Conservation (phyloP, 2,888 invertebrate genomes). For the Acrobasis consociella region DNA sequence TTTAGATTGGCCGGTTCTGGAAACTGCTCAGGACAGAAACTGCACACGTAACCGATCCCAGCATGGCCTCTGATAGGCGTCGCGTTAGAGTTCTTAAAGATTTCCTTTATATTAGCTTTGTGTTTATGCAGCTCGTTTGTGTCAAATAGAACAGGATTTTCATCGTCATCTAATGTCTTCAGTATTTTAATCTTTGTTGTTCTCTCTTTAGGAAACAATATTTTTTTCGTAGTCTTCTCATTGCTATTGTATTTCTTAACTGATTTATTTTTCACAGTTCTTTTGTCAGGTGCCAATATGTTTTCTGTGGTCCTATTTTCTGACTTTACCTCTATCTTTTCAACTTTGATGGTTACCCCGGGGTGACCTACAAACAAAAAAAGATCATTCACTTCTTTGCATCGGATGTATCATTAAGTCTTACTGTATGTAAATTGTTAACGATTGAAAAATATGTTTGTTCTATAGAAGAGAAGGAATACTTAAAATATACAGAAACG, state of each 20-base stretch:
- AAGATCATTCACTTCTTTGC: conserved; percentile 22
- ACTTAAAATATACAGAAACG: too few species aligned
- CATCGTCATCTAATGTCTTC: neutral
- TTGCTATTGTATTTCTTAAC: neutral
- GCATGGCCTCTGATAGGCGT: conserved; percentile 49
- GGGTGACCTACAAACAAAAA: conserved; percentile 17
- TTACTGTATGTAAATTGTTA: neutral
- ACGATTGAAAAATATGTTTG: neutral
- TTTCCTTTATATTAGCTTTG: conserved; percentile 41
- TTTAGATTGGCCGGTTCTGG: conserved; percentile 48
- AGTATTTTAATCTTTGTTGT: neutral
- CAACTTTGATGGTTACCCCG: conserved; percentile 3
- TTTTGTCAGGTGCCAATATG: neutral
- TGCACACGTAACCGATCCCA: conserved; percentile 49
- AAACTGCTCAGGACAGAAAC: conserved; percentile 48
- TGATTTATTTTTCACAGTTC: neutral
- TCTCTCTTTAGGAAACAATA: neutral
- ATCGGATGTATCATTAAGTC: neutral
- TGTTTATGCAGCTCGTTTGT: conserved; percentile 29
- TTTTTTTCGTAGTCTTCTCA: neutral
- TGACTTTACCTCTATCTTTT: neutral
- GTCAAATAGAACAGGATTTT: neutral
- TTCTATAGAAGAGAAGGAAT: neutral
- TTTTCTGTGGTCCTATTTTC: conserved; percentile 1
- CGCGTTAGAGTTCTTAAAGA: conserved; percentile 50